Evolutionary conservation across 2,797 vertebrate species (phyloP), one percentile per base, ranked within the genome.

Genomic region (Enteromius paludinosus): DNA sequence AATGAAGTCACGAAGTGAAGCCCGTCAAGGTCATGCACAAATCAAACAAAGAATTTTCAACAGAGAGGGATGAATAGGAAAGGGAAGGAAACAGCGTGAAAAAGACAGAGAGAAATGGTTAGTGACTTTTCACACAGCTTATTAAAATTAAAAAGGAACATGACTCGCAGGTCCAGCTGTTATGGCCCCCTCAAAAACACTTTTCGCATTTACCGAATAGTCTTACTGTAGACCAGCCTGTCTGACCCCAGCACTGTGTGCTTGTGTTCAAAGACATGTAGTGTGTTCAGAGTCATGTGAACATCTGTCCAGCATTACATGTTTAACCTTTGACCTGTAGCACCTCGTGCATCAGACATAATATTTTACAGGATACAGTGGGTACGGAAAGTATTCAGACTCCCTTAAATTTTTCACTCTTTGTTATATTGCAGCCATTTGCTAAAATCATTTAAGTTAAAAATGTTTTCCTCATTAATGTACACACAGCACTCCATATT

Each of bases 221-320:
- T 71, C 52, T 78, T 45, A 69, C 45, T 73, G 66, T 64, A 80
- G 49, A 56, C 72, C 38, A 83, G 47, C 12, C 4, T 1, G 18
- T 30, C 28, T 71, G 52, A 54, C 73, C 79, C 73, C 59, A 43
- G 38, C 56, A 56, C 54, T 70, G 20, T 62, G 52, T 64, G 72
- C 81, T 74, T 65, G 65, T 72, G 64, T 76, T 80, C 62, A 72
- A 33, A 54, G 73, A 3, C 75, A 41, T 77, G 35, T 35, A 78
- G 79, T 68, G 75, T 82, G 68, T 68, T 61, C 68, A 73, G 17
- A 68, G 35, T 78, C 59, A 68, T 45, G 56, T 41, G 52, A 74
- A 77, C 84, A 85, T 79, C 81, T 83, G 73, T 73, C 20, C 28
- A 38, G 66, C 59, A 85, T 80, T 83, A 78, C 68, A 80, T 83